These are phyloP conservation scores for Osmoderma eremita DNA, from an alignment of 2,888 invertebrate genomes.

Conservation along the genomic window DNA sequence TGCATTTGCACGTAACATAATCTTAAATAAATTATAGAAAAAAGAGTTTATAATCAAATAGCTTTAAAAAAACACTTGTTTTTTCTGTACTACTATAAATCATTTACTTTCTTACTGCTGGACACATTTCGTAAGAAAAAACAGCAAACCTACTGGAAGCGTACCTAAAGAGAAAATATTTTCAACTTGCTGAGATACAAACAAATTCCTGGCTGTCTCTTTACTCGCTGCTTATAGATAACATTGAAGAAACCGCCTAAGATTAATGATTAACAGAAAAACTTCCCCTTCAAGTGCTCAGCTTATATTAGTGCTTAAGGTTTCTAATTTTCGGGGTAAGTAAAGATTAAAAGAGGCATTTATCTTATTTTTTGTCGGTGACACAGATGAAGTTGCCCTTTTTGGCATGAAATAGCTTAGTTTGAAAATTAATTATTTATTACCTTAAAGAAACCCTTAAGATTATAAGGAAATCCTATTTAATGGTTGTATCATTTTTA, in stretches of 20 bases:
- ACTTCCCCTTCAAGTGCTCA: conserved; percentile 25
- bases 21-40: no score
- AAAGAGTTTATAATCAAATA: neutral
- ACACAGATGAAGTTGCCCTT: neutral
- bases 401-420: neutral
- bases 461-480: no score
- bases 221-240: conserved; percentile 37
- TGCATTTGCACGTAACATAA: no score
- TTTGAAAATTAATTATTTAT: conserved; percentile 34
- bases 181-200: conserved; percentile 29
- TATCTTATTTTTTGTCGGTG: conserved; percentile 35
- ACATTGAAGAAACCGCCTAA: conserved; percentile 33
- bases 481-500: no score
- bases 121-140: conserved; percentile 29
- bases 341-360: conserved; percentile 37
- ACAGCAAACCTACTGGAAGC: conserved; percentile 20
- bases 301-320: conserved; percentile 38
- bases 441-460: conserved; percentile 19
- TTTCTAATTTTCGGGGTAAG: conserved; percentile 38
- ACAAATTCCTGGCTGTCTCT: conserved; percentile 26
- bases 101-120: conserved; percentile 4
- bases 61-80: neutral
- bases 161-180: conserved; percentile 24
- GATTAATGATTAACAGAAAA: conserved; percentile 38
- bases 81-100: conserved; percentile 7